A percentile compares a stretch with the other conserved stretches of the same genome.
Conservation (phyloP, 1,140 invertebrate species). For the Dysdera silvatica region DNA sequence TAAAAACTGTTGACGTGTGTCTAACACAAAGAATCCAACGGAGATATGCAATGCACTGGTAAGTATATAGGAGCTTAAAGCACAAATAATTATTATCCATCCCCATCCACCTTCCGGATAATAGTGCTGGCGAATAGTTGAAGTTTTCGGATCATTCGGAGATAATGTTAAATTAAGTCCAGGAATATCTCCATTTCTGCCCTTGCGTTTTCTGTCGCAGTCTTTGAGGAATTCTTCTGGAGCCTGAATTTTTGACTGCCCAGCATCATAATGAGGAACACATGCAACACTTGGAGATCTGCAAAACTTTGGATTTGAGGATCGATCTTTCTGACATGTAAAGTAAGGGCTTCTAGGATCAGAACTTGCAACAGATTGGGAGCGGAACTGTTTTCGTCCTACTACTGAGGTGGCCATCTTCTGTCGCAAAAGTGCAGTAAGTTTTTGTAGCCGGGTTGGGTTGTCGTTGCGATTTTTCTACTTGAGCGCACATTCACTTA, state of each 20-base stretch:
- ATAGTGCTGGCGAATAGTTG: slow-evolving; percentile 54
- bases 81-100: slow-evolving; percentile 81
- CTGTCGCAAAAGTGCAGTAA: neutral
- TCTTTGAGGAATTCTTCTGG: too few relatives aligned
- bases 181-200: slow-evolving; percentile 17
- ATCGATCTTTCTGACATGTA: neutral
- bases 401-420: neutral
- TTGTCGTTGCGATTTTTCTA: too few relatives aligned
- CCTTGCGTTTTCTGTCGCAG: neutral
- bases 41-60: slow-evolving; percentile 72
- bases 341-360: slow-evolving; percentile 20
- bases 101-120: slow-evolving; percentile 63
- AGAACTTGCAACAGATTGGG: slow-evolving; percentile 8
- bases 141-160: slow-evolving; percentile 19
- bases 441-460: too few relatives aligned
- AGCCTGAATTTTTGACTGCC: too few relatives aligned
- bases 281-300: slow-evolving; percentile 3
- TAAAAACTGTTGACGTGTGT: slow-evolving; percentile 34
- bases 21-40: slow-evolving; percentile 57
- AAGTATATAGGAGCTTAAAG: slow-evolving; percentile 71
- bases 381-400: slow-evolving; percentile 5
- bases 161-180: slow-evolving; percentile 24
- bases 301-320: neutral
- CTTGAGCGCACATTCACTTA: too few relatives aligned
- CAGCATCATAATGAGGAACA: slow-evolving; percentile 1